Evolutionary conservation across 2,113 vertebrate species (phyloP).

Genomic region (Eudorcas thomsonii): DNA sequence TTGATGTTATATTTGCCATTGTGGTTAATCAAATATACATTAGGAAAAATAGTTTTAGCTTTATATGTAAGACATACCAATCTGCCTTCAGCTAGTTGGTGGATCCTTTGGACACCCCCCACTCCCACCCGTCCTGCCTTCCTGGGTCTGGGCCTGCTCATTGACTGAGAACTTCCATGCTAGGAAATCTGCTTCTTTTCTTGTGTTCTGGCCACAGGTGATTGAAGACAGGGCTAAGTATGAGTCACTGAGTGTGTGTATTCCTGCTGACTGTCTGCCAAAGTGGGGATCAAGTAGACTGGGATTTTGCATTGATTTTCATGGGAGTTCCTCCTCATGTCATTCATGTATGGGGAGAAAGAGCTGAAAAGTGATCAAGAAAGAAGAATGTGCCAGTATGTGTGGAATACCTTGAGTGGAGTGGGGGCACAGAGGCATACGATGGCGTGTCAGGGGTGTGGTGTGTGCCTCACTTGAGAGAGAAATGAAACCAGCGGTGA

Average conservation of each 20-base stretch:
- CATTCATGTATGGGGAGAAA: background rate
- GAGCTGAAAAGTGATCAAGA: background rate
- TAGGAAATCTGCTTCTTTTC: background rate
- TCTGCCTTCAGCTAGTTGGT: background rate
- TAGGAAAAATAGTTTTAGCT: conserved; percentile 41
- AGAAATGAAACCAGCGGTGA: background rate
- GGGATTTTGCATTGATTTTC: background rate
- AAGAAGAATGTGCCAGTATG: background rate
- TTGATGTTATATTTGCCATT: conserved; percentile 42
- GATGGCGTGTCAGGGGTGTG: background rate
- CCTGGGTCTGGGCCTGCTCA: background rate
- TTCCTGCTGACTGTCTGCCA: background rate
- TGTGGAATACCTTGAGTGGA: background rate
- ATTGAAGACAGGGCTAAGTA: background rate
- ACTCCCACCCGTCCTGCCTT: background rate
- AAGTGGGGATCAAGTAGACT: background rate
- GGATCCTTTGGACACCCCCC: background rate
- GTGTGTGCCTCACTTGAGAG: background rate
- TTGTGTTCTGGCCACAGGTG: background rate
- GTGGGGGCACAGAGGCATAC: no score
- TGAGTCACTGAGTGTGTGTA: background rate
- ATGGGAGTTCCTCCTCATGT: background rate
- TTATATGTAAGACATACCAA: background rate
- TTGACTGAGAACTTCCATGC: background rate
- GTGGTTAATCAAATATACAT: conserved; percentile 52